These are phyloP conservation scores for Drosophila prosaltans DNA, from an alignment of 1,140 invertebrate genomes.

Conservation along the genomic window DNA sequence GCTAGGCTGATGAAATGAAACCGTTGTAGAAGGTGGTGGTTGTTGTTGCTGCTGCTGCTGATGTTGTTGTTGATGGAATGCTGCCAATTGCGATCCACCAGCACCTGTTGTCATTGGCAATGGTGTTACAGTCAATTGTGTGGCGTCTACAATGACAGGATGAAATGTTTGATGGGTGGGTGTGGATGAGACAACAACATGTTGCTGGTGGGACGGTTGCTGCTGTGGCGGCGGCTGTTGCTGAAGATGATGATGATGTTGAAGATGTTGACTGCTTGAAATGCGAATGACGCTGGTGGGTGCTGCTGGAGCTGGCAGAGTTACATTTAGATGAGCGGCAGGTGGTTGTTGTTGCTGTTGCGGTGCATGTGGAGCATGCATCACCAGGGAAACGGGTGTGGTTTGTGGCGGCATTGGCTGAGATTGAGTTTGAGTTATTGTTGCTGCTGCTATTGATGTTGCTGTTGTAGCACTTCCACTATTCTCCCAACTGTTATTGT, in stretches of 20 bases:
- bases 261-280: conserved; percentile 86
- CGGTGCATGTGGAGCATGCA: conserved; percentile 82
- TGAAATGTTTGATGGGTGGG: conserved; percentile 84
- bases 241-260: conserved; percentile 51
- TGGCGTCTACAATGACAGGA: conserved; percentile 88
- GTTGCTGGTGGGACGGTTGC: conserved; percentile 40
- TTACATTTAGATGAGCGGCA: conserved; percentile 61
- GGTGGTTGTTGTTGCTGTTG: conserved; percentile 52
- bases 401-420: conserved; percentile 69
- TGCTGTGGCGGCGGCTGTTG: conserved; percentile 39
- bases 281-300: conserved; percentile 91
- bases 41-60: conserved; percentile 38
- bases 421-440: conserved; percentile 83
- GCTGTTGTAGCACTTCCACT: conserved; percentile 42
- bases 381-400: conserved; percentile 81
- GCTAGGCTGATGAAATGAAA: conserved; percentile 69
- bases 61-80: conserved; percentile 5
- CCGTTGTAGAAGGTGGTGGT: conserved; percentile 56
- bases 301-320: conserved; percentile 63
- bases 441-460: conserved; percentile 82
- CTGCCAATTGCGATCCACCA: not conserved
- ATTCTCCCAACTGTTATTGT: conserved; percentile 62
- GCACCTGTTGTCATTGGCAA: conserved; percentile 36
- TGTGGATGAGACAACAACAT: conserved; percentile 55
- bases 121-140: conserved; percentile 85